Percentiles rank a stretch among this genome's conserved stretches.
Evolutionary conservation across 2,797 vertebrate species (phyloP).

Genomic region (Pseudotriccus pelzelni): DNA sequence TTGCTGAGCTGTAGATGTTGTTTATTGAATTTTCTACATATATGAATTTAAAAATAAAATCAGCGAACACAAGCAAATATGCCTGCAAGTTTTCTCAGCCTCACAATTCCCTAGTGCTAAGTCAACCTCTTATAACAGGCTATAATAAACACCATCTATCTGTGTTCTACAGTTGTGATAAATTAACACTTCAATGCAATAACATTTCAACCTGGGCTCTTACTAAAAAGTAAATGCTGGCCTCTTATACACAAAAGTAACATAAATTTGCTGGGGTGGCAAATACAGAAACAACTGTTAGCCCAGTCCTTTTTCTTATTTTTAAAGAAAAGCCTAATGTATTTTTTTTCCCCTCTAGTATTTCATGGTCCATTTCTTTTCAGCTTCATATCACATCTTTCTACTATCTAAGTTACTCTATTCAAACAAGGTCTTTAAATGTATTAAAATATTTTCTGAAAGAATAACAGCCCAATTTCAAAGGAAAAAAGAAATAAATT

Average conservation of each 20-base stretch:
- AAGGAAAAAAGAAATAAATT: not conserved
- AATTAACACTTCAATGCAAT: not conserved
- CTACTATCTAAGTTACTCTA: not conserved
- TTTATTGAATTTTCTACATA: not conserved
- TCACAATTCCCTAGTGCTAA: not conserved
- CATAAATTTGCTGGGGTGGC: not conserved
- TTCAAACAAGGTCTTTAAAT: conserved; percentile 1
- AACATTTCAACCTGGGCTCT: not conserved
- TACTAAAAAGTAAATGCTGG: not conserved
- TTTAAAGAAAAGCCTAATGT: not conserved
- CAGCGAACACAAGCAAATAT: not conserved
- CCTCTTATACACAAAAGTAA: not conserved
- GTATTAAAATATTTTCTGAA: conserved; percentile 20
- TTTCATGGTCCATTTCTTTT: not conserved
- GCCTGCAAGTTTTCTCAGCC: not conserved
- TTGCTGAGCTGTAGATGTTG: not conserved
- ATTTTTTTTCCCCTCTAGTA: not conserved
- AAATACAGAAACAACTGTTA: not conserved
- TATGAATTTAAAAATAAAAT: not conserved
- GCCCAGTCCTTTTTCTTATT: not conserved
- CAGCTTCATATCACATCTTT: not conserved
- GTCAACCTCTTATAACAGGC: not conserved
- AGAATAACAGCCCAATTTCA: not conserved
- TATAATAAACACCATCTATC: not conserved
- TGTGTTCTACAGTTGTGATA: not conserved